Evolutionary conservation across 1,140 invertebrate species (phyloP).

Genomic region (Drosophila mauritiana): DNA sequence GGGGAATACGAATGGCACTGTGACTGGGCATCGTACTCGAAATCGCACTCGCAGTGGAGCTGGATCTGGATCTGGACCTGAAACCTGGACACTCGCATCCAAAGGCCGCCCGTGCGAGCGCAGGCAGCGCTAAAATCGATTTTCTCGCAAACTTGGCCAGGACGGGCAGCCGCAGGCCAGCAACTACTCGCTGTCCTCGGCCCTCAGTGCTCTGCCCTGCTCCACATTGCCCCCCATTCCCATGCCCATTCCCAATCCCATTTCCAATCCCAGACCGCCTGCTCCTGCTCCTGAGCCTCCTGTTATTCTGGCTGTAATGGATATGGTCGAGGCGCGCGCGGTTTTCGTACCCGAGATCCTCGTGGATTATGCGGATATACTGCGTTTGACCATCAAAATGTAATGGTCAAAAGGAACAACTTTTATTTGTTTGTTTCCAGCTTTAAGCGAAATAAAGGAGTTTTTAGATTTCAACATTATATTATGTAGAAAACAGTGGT

Average conservation of each 20-base stretch:
- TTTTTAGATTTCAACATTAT: background rate
- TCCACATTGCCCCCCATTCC: slow-evolving; percentile 24
- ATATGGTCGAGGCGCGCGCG: slow-evolving; percentile 49
- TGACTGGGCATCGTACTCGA: slow-evolving; percentile 28
- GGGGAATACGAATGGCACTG: slow-evolving; percentile 21
- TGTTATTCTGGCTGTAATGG: slow-evolving; percentile 48
- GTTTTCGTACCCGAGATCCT: slow-evolving; percentile 38
- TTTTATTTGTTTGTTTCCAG: background rate
- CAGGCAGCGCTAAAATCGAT: slow-evolving; percentile 71
- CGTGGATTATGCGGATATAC: slow-evolving; percentile 20
- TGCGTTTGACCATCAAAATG: slow-evolving; percentile 12
- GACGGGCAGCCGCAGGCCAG: slow-evolving; percentile 29
- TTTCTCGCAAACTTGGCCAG: slow-evolving; percentile 81
- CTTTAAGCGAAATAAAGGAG: background rate
- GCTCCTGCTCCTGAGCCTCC: slow-evolving; percentile 16
- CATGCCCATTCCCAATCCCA: slow-evolving; percentile 3
- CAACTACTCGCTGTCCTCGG: slow-evolving; percentile 54
- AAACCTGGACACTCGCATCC: slow-evolving; percentile 48
- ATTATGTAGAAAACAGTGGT: too few relatives aligned
- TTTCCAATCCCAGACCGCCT: background rate
- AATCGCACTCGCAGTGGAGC: slow-evolving; percentile 13
- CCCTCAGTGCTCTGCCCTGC: slow-evolving; percentile 22
- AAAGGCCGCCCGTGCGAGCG: slow-evolving; percentile 50
- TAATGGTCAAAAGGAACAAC: background rate
- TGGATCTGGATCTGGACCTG: slow-evolving; percentile 31